These are phyloP conservation scores for Orientallactaga sibirica DNA, from an alignment of 2,797 vertebrate genomes.

Conservation along the genomic window DNA sequence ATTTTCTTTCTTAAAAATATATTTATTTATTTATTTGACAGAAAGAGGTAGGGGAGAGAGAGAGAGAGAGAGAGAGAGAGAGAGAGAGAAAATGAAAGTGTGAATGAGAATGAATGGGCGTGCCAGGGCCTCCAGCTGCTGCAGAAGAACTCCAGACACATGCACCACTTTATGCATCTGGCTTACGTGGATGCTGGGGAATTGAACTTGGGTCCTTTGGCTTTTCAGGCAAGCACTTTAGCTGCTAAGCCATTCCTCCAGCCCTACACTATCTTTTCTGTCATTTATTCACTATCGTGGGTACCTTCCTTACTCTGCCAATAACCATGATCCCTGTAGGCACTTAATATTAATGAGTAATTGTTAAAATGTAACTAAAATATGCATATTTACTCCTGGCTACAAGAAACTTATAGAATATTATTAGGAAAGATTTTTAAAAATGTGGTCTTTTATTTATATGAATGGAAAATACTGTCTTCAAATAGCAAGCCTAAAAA, in stretches of 20 bases:
- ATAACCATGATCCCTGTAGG: neutral
- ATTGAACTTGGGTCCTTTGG: too few species aligned
- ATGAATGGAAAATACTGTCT: slow-evolving; percentile 50
- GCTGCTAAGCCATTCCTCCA: too few species aligned
- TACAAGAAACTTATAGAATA: slow-evolving; percentile 31
- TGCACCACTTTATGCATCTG: too few species aligned
- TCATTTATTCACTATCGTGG: slow-evolving; percentile 40
- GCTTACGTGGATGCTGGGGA: too few species aligned
- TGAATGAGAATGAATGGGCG: too few species aligned
- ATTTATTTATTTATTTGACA: neutral
- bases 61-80: too few species aligned
- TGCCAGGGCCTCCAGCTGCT: too few species aligned
- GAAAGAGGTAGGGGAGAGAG: too few species aligned
- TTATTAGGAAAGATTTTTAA: slow-evolving; percentile 57
- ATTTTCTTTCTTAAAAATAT: neutral
- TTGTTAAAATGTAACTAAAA: slow-evolving; percentile 62
- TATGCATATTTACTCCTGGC: neutral
- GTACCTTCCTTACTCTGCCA: neutral
- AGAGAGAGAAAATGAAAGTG: too few species aligned
- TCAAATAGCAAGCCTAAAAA: slow-evolving; percentile 34
- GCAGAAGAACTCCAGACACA: too few species aligned
- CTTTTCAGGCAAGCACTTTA: too few species aligned
- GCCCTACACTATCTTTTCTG: neutral
- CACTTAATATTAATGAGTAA: slow-evolving; percentile 26
- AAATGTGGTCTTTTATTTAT: slow-evolving; percentile 37